Conservation (phyloP, 2,797 vertebrate species). For the Argya squamiceps region DNA sequence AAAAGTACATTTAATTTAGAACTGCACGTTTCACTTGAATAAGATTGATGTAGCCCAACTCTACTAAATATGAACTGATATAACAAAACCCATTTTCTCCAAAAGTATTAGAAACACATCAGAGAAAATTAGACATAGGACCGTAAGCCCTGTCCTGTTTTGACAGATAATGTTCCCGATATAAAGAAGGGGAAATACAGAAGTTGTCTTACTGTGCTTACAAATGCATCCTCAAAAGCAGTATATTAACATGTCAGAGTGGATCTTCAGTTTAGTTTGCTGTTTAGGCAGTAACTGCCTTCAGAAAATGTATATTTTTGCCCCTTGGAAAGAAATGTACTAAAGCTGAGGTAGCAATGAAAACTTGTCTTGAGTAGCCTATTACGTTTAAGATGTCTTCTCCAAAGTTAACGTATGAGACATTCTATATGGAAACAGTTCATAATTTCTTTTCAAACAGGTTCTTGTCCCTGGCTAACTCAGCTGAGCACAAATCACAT, state of each 20-base stretch:
- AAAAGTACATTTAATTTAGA: slow-evolving; percentile 39
- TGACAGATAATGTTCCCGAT: background rate
- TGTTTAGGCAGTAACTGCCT: background rate
- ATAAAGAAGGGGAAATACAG: background rate
- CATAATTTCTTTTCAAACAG: background rate
- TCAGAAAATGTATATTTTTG: background rate
- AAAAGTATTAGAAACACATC: background rate
- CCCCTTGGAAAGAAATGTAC: background rate
- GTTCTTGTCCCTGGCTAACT: accelerated
- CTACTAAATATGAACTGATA: background rate
- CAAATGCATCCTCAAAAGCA: background rate
- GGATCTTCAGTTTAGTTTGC: background rate
- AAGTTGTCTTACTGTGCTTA: background rate
- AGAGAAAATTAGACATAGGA: background rate
- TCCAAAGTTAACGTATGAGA: background rate
- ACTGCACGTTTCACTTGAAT: background rate
- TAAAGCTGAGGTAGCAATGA: background rate
- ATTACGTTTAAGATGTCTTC: background rate
- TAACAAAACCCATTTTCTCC: background rate
- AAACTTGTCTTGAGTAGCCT: background rate
- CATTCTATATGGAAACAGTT: background rate
- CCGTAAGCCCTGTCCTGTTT: background rate
- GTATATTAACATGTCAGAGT: background rate
- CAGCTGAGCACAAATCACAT: background rate
- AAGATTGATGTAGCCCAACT: slow-evolving; percentile 13